These are phyloP conservation scores for Megamerina dolium DNA, from an alignment of 2,888 invertebrate genomes.

Conservation along the genomic window DNA sequence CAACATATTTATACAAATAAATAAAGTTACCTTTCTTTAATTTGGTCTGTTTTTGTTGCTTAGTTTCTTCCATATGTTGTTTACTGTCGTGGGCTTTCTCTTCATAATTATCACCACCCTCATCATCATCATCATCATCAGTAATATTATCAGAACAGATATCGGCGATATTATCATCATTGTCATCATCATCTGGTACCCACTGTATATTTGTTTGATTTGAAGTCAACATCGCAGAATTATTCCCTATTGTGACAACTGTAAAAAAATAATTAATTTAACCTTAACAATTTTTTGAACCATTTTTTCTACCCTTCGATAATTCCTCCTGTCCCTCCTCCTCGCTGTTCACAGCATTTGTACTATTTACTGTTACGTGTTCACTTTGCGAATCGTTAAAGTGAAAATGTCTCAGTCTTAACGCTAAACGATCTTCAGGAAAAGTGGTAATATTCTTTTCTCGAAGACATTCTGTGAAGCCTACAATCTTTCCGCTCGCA, in stretches of 20 bases:
- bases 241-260: slow-evolving; percentile 22
- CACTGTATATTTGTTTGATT: slow-evolving; percentile 23
- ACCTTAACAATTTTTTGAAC: slow-evolving; percentile 4
- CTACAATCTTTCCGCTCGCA: no score
- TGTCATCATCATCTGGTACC: slow-evolving; percentile 27
- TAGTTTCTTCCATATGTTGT: slow-evolving; percentile 1
- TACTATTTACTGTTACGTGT: no score
- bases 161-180: slow-evolving; percentile 21
- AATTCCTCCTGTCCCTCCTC: slow-evolving; percentile 16
- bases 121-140: slow-evolving; percentile 20
- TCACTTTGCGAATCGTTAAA: slow-evolving; percentile 25
- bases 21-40: background rate
- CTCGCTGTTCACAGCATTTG: no score
- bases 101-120: no score
- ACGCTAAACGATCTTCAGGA: slow-evolving; percentile 30
- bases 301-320: slow-evolving; percentile 13
- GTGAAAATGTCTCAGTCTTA: slow-evolving; percentile 30
- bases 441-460: slow-evolving; percentile 30
- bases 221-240: slow-evolving; percentile 18
- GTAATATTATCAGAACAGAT: slow-evolving; percentile 17
- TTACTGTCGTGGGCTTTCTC: background rate
- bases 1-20: no score
- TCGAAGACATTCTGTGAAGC: slow-evolving; percentile 33
- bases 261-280: background rate
- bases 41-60: background rate